These are phyloP conservation scores for Hafferia zeledoni DNA, from an alignment of 2,797 vertebrate genomes.

Conservation along the genomic window DNA sequence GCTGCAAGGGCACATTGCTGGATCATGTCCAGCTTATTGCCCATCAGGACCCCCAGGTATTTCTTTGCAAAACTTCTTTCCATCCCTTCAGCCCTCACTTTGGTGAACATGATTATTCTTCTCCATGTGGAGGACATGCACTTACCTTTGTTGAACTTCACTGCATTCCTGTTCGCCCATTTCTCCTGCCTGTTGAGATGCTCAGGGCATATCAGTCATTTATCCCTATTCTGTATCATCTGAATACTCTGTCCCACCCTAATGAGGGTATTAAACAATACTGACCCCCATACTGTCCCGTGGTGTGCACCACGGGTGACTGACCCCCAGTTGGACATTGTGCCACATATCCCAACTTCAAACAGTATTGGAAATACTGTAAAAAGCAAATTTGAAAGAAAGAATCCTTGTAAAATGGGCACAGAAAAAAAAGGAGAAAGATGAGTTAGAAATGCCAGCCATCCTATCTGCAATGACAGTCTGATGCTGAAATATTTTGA, in stretches of 20 bases:
- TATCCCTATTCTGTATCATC: not conserved
- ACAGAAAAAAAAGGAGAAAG: not conserved
- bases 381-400: not conserved
- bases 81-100: not conserved
- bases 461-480: not conserved
- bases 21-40: not conserved
- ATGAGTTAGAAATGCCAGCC: not conserved
- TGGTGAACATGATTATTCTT: not conserved
- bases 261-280: not conserved
- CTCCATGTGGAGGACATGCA: not conserved
- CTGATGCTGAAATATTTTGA: constrained; percentile 46
- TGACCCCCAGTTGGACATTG: not conserved
- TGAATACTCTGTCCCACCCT: not conserved
- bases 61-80: not conserved
- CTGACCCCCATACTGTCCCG: not conserved
- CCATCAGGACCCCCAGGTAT: not conserved
- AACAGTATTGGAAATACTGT: not conserved
- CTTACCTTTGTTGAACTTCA: not conserved
- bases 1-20: not conserved
- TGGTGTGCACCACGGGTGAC: rapidly evolving
- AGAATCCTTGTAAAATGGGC: not conserved
- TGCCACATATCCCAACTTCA: not conserved
- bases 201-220: not conserved
- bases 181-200: not conserved
- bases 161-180: not conserved